phyloP scores from a whole-genome alignment of 2,113 vertebrate species.

The Triplophysa siluroides region DNA sequence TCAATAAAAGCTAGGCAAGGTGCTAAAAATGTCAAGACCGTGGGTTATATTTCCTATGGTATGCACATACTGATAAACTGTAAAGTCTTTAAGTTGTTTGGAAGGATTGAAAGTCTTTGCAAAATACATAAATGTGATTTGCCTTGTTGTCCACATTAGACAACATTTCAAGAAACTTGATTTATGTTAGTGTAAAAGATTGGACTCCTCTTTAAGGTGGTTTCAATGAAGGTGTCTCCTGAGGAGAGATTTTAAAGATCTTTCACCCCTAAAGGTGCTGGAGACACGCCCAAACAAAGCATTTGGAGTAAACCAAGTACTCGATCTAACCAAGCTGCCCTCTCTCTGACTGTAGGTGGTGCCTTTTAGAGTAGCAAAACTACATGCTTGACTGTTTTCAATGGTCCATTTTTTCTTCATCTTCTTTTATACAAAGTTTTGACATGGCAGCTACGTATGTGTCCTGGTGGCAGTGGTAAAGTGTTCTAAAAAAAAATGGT shows the following conservation, averaged over 20 bases:
- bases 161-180: background rate
- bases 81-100: no score
- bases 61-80: no score
- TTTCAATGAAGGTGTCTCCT: background rate
- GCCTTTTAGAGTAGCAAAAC: conserved; percentile 12
- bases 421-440: background rate
- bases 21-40: no score
- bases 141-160: background rate
- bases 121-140: background rate
- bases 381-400: background rate
- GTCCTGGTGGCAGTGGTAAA: background rate
- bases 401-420: no score
- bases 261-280: conserved; percentile 4
- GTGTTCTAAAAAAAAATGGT: background rate
- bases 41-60: no score
- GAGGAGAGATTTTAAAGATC: conserved; percentile 1
- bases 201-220: background rate
- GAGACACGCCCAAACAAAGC: conserved; percentile 46
- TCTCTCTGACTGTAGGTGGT: conserved; percentile 4
- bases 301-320: conserved; percentile 16
- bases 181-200: background rate
- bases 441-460: background rate
- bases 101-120: no score
- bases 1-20: no score
- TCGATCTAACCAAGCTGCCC: background rate